Base-by-base conservation (phyloP, 1,140 invertebrate genomes). In the Zaprionus gabonicus region DNA sequence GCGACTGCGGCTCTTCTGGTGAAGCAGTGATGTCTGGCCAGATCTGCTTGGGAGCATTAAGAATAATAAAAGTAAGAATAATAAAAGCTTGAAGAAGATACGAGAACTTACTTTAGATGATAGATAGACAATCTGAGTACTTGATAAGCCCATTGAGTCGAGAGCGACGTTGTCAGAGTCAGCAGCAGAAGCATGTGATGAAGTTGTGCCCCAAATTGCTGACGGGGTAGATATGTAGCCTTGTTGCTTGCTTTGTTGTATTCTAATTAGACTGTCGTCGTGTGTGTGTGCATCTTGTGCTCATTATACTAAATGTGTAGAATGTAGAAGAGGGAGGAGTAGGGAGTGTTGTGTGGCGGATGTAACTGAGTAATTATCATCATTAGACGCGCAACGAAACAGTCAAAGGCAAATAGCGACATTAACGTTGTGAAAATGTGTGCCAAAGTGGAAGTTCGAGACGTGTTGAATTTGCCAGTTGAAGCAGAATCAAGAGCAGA, bases 361-460 rank as follows among this genome's bases (percentile, higher is more conserved):
- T 67, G 38, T 75, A 31, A 71, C 67, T 66, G 66, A 78, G 78
- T 84, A 84, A 84, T 84, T 84, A 84, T 85, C 66, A 81, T 84
- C 82, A 84, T 84, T 84, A 84, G 79, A 84, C 55, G 66, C 63
- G 63, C 78, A 75, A 75, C 75, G 65, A 65, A 71, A 68, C 57
- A 69, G 70, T 57, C 82, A 78, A 76, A 74, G 82, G 82, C 82
- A 85, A 84, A 85, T 73, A 75, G 82, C 77, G 73, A 81, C 81
- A 84, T 84, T 81, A 68, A 71, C 38, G 60, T 69, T 49, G 58
- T 51, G 53, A 28, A 77, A 85, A 85, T 84, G 58, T 81, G 82
- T 78, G 82, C 76, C 74, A 78, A 78, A 71, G 75, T 65, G 75
- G 82, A 71, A 49, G 41, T 38, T 56, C 27, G 10, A 28, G 23